Percentiles rank a stretch among this genome's conserved stretches.
phyloP scores from a whole-genome alignment of 2,113 vertebrate genomes.

The Formicarius rufipectus region DNA sequence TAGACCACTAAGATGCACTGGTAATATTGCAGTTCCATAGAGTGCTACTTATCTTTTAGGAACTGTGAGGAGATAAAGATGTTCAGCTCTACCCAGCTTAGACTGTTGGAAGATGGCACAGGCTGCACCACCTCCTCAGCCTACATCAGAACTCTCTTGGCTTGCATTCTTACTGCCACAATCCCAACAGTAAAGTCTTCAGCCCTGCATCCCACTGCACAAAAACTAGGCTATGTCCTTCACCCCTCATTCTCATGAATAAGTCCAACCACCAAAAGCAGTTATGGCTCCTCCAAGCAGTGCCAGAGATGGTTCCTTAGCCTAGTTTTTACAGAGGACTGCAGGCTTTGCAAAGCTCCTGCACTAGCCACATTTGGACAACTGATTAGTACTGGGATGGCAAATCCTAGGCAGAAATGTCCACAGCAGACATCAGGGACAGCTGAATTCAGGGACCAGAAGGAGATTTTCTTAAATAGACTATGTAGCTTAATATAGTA shows the following conservation, averaged over 20 bases:
- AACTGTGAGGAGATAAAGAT: background rate
- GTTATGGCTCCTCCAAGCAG: background rate
- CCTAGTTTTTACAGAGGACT: background rate
- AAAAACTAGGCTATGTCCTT: background rate
- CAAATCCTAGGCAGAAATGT: background rate
- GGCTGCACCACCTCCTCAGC: background rate
- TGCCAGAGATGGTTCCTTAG: background rate
- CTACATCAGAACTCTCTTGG: background rate
- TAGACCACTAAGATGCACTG: background rate
- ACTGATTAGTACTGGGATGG: background rate
- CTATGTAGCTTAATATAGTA: slow-evolving; percentile 38
- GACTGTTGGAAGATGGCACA: background rate
- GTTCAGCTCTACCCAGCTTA: background rate
- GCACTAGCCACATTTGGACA: background rate
- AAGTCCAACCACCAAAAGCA: background rate
- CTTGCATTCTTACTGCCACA: background rate
- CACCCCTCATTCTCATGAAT: background rate
- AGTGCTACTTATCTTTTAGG: background rate
- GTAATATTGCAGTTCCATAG: background rate
- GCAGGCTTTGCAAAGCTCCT: background rate
- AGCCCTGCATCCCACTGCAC: background rate
- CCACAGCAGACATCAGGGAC: background rate
- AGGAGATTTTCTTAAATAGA: slow-evolving; percentile 33
- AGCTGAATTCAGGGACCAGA: slow-evolving; percentile 17
- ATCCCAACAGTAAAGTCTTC: background rate